phyloP scores from a whole-genome alignment of 2,797 vertebrate genomes.

The Strix occidentalis region DNA sequence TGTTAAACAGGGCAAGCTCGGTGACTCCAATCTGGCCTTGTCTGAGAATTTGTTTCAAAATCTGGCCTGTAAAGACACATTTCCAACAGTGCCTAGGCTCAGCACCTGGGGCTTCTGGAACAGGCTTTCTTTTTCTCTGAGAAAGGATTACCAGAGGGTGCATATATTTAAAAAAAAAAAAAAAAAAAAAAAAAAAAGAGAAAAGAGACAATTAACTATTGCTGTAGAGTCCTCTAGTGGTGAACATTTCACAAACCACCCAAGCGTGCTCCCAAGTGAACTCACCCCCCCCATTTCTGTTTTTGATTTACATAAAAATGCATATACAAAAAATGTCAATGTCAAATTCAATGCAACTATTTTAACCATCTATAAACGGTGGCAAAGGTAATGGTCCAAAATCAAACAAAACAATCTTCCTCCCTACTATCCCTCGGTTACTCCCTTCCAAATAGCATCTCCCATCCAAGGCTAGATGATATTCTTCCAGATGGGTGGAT shows the following conservation, averaged over 20 bases:
- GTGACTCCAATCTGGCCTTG: background rate
- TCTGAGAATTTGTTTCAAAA: background rate
- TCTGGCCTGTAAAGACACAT: background rate
- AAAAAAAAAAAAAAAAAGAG: fast-evolving
- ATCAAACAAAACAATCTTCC: background rate
- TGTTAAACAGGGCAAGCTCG: background rate
- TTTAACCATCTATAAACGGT: background rate
- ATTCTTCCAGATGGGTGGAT: background rate
- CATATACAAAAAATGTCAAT: background rate
- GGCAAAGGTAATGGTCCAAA: background rate
- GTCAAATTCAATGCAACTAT: background rate
- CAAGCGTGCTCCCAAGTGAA: background rate
- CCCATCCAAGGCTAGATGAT: background rate
- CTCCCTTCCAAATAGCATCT: fast-evolving
- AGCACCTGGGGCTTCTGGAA: background rate
- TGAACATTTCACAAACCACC: background rate
- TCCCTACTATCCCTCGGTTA: background rate
- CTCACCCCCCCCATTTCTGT: background rate
- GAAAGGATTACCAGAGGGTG: background rate
- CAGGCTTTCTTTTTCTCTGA: background rate
- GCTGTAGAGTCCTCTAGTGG: conserved; percentile 66
- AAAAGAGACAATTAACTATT: background rate
- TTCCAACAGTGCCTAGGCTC: background rate
- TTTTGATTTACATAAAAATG: background rate
- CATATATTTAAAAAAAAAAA: no score